Base-by-base conservation (phyloP, 1,140 invertebrate species). In the Drosophila suzukii region DNA sequence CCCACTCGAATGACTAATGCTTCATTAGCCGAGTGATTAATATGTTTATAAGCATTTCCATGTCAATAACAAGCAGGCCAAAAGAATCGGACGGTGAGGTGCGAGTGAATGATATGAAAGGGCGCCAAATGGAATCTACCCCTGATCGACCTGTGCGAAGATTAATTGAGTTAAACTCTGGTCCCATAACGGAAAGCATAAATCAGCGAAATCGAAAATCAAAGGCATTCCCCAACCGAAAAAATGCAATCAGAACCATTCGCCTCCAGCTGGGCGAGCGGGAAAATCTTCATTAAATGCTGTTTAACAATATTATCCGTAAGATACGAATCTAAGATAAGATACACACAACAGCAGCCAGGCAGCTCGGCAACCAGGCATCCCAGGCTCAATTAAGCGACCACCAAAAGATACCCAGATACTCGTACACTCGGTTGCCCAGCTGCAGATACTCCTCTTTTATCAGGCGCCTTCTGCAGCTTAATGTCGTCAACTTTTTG, bases 41-140 rank as follows among this genome's bases (percentile, higher is more conserved):
- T 90, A 89, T 89, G 84, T 90, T 89, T 89, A 89, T 89, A 89
- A 89, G 81, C 85, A 89, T 81, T 89, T 65, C 67, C 80, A 81
- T 81, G 84, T 89, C 84, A 89, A 89, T 89, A 90, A 84, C 41
- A 62, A 74, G 50, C 36, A 56, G 50, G 50, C 30, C 55, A 41
- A 63, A 65, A 47, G 34, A 58, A 44, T 27, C 46, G 58, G 39
- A 36, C 41, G 47, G 39, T 24, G 72, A 76, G 61, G 66, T 78
- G 55, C 60, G 47, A 55, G 55, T 47, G 41, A 62, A 32, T 39
- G 46, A 61, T 38, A 46, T 53, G 75, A 81, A 81, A 77, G 83
- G 82, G 82, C 83, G 82, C 82, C 84, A 76, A 76, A 77, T 63
- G 55, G 55, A 51, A 58, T 54, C 57, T 49, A 56, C 50, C 59